Evolutionary conservation across 2,113 vertebrate genomes (phyloP).

Genomic region (Illadopsis cleaveri): DNA sequence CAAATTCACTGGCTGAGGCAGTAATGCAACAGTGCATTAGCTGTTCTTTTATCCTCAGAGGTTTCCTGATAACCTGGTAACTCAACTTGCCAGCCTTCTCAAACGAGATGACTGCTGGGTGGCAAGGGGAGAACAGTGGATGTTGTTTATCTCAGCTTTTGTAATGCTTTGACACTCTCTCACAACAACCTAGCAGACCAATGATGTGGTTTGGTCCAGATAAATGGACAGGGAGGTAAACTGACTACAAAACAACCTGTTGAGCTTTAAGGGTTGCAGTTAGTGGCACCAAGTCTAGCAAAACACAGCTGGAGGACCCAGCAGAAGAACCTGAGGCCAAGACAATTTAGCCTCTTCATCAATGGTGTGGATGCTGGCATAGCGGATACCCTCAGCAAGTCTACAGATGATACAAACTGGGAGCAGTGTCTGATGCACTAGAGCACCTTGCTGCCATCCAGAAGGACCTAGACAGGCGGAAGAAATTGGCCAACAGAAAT

Average conservation of each 20-base stretch:
- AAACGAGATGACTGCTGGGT: neutral
- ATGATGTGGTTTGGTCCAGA: rapidly evolving
- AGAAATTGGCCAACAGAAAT: neutral
- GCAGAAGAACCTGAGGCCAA: neutral
- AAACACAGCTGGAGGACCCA: neutral
- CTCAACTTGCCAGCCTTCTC: neutral
- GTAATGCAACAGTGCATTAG: neutral
- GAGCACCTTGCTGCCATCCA: neutral
- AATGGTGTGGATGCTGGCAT: neutral
- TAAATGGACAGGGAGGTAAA: neutral
- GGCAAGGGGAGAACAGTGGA: rapidly evolving
- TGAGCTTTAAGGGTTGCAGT: neutral
- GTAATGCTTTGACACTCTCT: neutral
- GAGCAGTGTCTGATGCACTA: neutral
- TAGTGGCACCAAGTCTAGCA: neutral
- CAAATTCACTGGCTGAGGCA: neutral
- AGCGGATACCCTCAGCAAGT: neutral
- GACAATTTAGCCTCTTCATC: neutral
- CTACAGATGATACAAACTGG: neutral
- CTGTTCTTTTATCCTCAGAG: neutral
- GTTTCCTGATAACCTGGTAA: neutral
- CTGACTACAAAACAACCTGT: neutral
- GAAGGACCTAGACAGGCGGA: neutral
- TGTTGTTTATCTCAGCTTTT: neutral
- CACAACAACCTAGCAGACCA: neutral